Conservation (phyloP, 2,113 vertebrate species). For the Syrrhaptes paradoxus region DNA sequence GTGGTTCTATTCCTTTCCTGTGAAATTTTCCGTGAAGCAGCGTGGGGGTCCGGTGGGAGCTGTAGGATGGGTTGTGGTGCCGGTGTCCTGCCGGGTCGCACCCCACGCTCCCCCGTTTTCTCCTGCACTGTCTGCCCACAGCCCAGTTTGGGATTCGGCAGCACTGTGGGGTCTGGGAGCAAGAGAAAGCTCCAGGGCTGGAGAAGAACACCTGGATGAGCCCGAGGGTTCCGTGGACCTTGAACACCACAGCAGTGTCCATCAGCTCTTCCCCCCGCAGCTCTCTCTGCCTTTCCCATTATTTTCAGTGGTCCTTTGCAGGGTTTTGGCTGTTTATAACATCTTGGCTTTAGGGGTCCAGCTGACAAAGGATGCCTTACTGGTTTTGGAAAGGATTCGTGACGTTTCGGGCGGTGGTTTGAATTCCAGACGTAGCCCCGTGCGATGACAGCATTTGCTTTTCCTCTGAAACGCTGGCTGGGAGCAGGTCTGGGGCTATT, state of each 20-base stretch:
- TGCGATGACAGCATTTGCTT: neutral
- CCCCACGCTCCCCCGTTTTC: neutral
- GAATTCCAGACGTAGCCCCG: fast-evolving
- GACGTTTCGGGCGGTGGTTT: neutral
- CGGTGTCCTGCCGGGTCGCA: neutral
- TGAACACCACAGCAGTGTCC: neutral
- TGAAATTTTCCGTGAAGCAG: neutral
- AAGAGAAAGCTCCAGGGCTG: neutral
- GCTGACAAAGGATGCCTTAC: neutral
- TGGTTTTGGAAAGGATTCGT: neutral
- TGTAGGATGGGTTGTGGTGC: neutral
- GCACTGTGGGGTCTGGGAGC: fast-evolving
- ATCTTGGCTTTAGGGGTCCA: fast-evolving
- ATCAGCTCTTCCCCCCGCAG: fast-evolving
- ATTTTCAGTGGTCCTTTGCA: neutral
- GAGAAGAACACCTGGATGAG: fast-evolving
- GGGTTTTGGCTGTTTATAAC: neutral
- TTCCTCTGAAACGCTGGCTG: neutral
- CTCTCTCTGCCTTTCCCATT: neutral
- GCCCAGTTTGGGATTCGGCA: fast-evolving
- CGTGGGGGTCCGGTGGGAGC: neutral
- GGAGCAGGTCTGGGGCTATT: neutral
- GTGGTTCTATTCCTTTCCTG: neutral
- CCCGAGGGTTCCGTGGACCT: fast-evolving
- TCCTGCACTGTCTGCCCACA: neutral